phyloP scores from a whole-genome alignment of 2,888 invertebrate genomes.

The Dolichomitus sp. region DNA sequence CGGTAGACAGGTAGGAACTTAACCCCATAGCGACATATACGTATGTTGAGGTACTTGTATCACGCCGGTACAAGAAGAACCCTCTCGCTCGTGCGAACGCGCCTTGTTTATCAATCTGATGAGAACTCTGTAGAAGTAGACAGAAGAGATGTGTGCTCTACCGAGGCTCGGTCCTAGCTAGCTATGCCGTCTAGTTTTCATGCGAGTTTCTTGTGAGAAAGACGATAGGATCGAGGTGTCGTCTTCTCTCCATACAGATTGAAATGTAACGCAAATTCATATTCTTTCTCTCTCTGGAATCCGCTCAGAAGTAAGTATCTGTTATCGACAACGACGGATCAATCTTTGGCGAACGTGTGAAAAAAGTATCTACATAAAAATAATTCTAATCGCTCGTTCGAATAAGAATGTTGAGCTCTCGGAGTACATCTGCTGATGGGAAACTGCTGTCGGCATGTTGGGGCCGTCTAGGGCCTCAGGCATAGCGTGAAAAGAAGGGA shows the following conservation, averaged over 20 bases:
- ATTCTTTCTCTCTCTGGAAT: not conserved
- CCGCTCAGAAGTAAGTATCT: not conserved
- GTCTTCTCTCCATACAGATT: slow-evolving; percentile 23
- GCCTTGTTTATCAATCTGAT: slow-evolving; percentile 79
- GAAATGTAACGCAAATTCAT: not conserved
- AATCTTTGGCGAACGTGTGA: slow-evolving; percentile 17
- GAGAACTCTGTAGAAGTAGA: slow-evolving; percentile 49
- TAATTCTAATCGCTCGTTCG: not conserved
- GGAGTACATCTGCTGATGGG: slow-evolving; percentile 46
- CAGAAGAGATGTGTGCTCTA: slow-evolving; percentile 18
- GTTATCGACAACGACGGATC: not conserved
- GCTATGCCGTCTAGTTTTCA: slow-evolving; percentile 15
- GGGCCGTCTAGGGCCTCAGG: slow-evolving; percentile 1
- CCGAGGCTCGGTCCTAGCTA: not conserved
- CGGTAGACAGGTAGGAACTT: slow-evolving; percentile 77
- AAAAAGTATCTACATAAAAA: not conserved
- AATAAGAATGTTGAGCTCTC: not conserved
- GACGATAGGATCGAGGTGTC: slow-evolving; percentile 34
- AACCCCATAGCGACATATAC: slow-evolving; percentile 44
- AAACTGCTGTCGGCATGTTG: slow-evolving; percentile 55
- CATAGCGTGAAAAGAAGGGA: slow-evolving; percentile 52
- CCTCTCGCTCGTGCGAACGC: slow-evolving; percentile 74
- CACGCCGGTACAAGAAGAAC: slow-evolving; percentile 6
- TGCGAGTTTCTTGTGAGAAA: slow-evolving; percentile 16
- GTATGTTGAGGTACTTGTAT: slow-evolving; percentile 21